Percentiles rank a stretch among this genome's conserved stretches.
Evolutionary conservation across 2,888 invertebrate genomes (phyloP).

Genomic region (Tipula helvola): DNA sequence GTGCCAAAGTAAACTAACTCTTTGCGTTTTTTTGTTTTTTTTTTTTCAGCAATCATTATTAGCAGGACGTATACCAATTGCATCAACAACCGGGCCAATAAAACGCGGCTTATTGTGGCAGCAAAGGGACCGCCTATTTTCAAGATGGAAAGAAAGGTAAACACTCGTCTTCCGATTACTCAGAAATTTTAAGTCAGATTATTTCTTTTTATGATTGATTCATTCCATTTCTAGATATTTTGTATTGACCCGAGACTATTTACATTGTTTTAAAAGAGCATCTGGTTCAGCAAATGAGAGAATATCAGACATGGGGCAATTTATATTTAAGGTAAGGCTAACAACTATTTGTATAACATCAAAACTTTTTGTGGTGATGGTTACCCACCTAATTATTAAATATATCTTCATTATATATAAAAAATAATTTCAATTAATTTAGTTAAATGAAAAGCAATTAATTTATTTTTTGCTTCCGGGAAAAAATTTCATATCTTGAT

Average conservation of each 20-base stretch:
- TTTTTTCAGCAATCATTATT: conserved; percentile 31
- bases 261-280: conserved; percentile 51
- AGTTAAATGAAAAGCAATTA: not conserved
- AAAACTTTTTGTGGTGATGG: not conserved
- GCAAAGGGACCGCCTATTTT: conserved; percentile 49
- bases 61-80: conserved; percentile 36
- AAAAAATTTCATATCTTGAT: not conserved
- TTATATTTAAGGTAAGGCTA: conserved; percentile 45
- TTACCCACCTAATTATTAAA: not conserved
- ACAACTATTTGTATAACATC: not conserved
- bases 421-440: conserved; percentile 8
- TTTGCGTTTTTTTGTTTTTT: not conserved
- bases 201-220: not conserved
- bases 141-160: conserved; percentile 50
- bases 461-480: not conserved
- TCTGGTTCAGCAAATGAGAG: conserved; percentile 39
- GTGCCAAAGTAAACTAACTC: not conserved
- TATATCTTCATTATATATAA: not conserved
- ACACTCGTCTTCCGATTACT: not conserved
- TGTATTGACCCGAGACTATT: conserved; percentile 50
- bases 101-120: conserved; percentile 52
- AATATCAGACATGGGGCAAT: conserved; percentile 53
- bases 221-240: conserved; percentile 37
- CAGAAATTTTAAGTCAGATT: not conserved
- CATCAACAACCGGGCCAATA: conserved; percentile 42